Evolutionary conservation across 2,888 invertebrate genomes (phyloP).

Genomic region (Noctua janthe): DNA sequence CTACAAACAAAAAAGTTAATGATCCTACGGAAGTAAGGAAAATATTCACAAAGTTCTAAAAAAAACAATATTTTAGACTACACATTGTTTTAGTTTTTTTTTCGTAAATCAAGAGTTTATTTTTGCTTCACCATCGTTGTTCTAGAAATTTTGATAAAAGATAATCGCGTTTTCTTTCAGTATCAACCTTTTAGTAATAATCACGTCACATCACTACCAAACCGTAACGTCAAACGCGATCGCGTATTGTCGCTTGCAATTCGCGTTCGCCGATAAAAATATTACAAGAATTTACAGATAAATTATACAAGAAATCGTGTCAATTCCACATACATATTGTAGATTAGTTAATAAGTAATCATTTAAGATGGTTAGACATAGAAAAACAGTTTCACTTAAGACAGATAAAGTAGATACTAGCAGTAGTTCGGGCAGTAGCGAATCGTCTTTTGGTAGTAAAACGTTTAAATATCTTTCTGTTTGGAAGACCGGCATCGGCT

Average conservation of each 20-base stretch:
- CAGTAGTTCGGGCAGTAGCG: conserved; percentile 79
- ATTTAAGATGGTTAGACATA: conserved; percentile 80
- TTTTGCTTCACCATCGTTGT: neutral
- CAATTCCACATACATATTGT: conserved; percentile 69
- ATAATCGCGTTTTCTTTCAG: neutral
- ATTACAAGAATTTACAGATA: conserved; percentile 55
- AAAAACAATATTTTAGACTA: neutral
- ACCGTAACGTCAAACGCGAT: conserved; percentile 59
- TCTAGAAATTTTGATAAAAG: neutral
- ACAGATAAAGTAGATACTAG: conserved; percentile 78
- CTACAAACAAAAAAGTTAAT: neutral
- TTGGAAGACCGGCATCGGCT: conserved; percentile 92
- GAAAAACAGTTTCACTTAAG: conserved; percentile 77
- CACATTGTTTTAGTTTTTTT: too few species aligned
- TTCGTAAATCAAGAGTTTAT: neutral
- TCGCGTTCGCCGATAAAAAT: conserved; percentile 56
- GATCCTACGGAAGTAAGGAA: neutral
- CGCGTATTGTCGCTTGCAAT: conserved; percentile 60
- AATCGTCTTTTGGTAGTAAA: conserved; percentile 67
- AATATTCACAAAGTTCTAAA: neutral
- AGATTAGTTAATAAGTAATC: conserved; percentile 51
- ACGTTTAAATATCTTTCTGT: conserved; percentile 76
- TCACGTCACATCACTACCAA: conserved; percentile 39
- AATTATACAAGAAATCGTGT: conserved; percentile 67
- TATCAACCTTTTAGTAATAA: neutral